Conservation (phyloP, 92 coral and sea anemone species). For the Siderastrea radians region DNA sequence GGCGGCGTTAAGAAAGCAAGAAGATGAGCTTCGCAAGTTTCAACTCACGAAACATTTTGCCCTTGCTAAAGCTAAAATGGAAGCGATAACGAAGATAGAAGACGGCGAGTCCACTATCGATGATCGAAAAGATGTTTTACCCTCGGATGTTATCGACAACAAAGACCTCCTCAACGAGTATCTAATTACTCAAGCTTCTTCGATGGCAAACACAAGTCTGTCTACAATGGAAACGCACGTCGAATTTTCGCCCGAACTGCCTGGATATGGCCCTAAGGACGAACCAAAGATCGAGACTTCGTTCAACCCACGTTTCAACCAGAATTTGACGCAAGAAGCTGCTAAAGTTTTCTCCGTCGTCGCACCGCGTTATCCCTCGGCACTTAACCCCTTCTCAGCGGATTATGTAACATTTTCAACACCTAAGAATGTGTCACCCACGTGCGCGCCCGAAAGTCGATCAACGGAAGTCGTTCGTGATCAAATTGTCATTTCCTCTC, state of each 20-base stretch:
- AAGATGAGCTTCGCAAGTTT: constrained; percentile 23
- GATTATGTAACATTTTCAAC: background rate
- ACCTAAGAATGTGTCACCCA: background rate
- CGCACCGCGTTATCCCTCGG: background rate
- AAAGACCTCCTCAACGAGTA: constrained; percentile 1
- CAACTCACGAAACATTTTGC: constrained; percentile 10
- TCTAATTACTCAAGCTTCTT: constrained; percentile 17
- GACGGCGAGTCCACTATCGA: background rate
- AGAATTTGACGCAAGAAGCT: background rate
- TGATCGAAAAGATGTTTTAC: background rate
- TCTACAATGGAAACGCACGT: background rate
- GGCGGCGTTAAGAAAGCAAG: constrained; percentile 4
- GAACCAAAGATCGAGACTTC: background rate
- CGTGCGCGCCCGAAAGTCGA: background rate
- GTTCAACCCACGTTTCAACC: background rate
- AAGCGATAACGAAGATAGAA: constrained; percentile 18
- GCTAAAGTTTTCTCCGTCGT: no score
- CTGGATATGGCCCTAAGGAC: no score
- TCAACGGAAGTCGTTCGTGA: background rate
- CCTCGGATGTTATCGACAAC: background rate
- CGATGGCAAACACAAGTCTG: background rate
- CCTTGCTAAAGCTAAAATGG: constrained; percentile 22
- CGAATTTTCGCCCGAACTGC: background rate
- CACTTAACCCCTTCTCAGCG: background rate
- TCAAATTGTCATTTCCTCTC: background rate